Evolutionary conservation across 1,140 invertebrate genomes (phyloP), one percentile per base, ranked within the genome.

Genomic region (Cydia fagiglandana): DNA sequence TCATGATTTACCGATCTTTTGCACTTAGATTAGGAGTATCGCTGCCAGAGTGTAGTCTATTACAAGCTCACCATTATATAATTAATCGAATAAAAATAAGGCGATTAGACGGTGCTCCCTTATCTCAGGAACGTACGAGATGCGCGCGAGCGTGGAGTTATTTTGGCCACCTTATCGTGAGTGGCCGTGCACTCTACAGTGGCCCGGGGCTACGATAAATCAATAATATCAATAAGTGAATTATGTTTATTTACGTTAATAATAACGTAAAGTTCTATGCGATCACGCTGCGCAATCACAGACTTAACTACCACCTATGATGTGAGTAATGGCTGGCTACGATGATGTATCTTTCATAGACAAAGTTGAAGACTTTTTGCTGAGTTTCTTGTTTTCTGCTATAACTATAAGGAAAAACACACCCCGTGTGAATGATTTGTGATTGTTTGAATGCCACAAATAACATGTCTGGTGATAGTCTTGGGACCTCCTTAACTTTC

Each of bases 121-220:
- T 88, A 87, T 89, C 86, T 88, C 76, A 68, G 76, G 78, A 88
- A 77, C 83, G 84, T 84, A 84, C 79, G 80, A 88, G 84, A 86
- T 85, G 85, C 77, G 80, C 75, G 82, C 77, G 80, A 75, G 82
- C 75, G 61, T 79, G 80, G 82, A 87, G 88, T 89, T 91, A 91
- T 91, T 90, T 91, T 85, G 90, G 88, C 88, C 83, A 87, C 83
- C 76, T 90, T 91, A 91, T 90, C 88, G 84, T 77, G 61, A 81
- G 81, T 84, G 82, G 83, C 82, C 83, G 82, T 80, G 87, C 82
- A 68, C 84, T 86, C 79, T 80, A 80, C 78, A 78, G 77, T 82
- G 82, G 85, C 80, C 81, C 83, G 83, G 77, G 83, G 84, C 87
- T 86, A 84, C 81, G 83, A 87, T 86, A 88, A 88, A 89, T 91